phyloP scores from a whole-genome alignment of 2,888 invertebrate genomes.

The Catocala fraxini region DNA sequence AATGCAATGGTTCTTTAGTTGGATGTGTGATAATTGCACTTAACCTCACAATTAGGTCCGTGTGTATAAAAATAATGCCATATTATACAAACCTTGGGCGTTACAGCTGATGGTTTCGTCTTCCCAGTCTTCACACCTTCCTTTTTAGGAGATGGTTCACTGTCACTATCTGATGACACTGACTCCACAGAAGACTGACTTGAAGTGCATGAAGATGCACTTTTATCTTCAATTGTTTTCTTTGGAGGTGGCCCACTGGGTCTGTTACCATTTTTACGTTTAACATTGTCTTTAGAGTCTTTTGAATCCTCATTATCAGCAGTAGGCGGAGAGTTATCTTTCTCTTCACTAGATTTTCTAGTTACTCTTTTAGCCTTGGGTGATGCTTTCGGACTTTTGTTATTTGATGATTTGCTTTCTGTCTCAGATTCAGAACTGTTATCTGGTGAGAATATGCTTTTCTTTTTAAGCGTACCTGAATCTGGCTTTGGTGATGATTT shows the following conservation, averaged over 20 bases:
- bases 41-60: no score
- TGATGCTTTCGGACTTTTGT: conserved; percentile 68
- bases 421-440: conserved; percentile 86
- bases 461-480: conserved; percentile 87
- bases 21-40: no score
- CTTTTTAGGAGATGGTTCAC: conserved; percentile 74
- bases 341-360: conserved; percentile 78
- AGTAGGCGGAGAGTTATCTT: conserved; percentile 62
- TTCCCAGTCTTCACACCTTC: conserved; percentile 72
- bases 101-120: conserved; percentile 69
- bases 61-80: neutral
- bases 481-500: conserved; percentile 70
- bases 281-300: conserved; percentile 53
- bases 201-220: conserved; percentile 79
- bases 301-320: conserved; percentile 52
- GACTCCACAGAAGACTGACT: conserved; percentile 82
- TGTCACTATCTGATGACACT: conserved; percentile 80
- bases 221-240: conserved; percentile 74
- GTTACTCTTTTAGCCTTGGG: conserved; percentile 69
- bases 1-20: no score
- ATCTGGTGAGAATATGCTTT: conserved; percentile 94
- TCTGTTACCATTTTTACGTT: conserved; percentile 71
- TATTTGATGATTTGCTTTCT: conserved; percentile 70
- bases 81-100: conserved; percentile 56
- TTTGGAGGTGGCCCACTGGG: conserved; percentile 80